phyloP scores from a whole-genome alignment of 2,113 vertebrate species.

The Jacana jacana region DNA sequence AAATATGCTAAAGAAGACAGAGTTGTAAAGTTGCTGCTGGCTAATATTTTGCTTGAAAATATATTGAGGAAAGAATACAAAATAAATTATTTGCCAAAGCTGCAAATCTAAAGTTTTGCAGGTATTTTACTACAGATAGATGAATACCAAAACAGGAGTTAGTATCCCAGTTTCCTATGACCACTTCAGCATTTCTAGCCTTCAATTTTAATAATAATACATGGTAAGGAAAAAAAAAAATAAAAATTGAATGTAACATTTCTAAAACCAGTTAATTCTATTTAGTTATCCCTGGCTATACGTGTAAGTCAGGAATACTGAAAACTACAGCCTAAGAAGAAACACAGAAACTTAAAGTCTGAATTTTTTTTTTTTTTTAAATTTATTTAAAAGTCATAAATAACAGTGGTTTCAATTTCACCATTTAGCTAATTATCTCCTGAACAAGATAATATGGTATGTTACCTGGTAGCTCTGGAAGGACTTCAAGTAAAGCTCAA shows the following conservation, averaged over 20 bases:
- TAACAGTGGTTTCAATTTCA: slow-evolving; percentile 66
- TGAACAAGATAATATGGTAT: slow-evolving; percentile 48
- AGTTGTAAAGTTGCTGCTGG: background rate
- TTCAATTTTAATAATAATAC: background rate
- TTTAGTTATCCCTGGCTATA: background rate
- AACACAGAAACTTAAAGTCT: slow-evolving; percentile 6
- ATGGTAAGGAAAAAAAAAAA: background rate
- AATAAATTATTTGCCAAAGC: background rate
- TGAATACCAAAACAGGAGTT: background rate
- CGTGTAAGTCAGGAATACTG: background rate
- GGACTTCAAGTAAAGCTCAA: slow-evolving; percentile 65
- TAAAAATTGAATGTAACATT: background rate
- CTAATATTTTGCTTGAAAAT: background rate
- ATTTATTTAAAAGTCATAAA: slow-evolving; percentile 78
- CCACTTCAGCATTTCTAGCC: background rate
- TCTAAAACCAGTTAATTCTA: background rate
- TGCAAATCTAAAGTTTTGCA: background rate
- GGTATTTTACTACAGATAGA: background rate
- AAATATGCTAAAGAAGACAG: background rate
- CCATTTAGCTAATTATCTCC: slow-evolving; percentile 27
- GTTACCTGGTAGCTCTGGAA: slow-evolving; percentile 55
- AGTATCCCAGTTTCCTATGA: background rate
- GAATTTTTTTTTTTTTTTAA: background rate
- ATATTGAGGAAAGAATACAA: background rate
- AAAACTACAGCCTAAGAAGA: background rate